Evolutionary conservation across 1,140 invertebrate species (phyloP), one percentile per base, ranked within the genome.

Genomic region (Hyles vespertilio): DNA sequence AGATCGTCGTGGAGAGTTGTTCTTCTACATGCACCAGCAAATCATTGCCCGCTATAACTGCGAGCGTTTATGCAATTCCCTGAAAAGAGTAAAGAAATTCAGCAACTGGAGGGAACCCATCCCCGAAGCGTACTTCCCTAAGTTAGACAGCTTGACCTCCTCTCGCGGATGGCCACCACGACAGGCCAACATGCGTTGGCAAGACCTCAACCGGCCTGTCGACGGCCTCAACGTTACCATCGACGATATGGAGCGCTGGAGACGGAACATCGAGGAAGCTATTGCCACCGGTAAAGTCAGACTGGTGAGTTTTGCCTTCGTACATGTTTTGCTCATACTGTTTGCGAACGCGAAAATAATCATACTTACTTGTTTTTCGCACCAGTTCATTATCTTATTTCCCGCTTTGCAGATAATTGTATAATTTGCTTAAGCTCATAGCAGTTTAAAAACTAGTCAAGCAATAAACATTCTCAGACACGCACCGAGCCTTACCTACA

Each of bases 1-100:
- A 74, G 92, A 94, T 76, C 89, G 94, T 45, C 91, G 93, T 33
- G 94, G 94, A 10, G 94, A 95, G 79, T 88, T 95, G 0, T 94
- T 94, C 77, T 94, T 92, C 71, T 94, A 94, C 75, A 94, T 94
- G 92, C 93, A 95, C 74, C 92, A 93, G 66, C 93, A 94, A 72
- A 91, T 94, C 7, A 81, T 92, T 55, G 90, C 90, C 3, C 78
- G 90, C 32, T 93, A 92, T 72, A 92, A 92, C 68, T 81, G 87
- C 10, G 92, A 93, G 66, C 91, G 92, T 56, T 83, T 92, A 3
- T 90, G 88, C 59, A 92, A 92, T 58, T 76, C 81, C 53, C 65
- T 93, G 51, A 74, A 85, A 34, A 79, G 89, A 50, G 87, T 92
- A 0, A 86, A 82, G 59, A 88, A 89, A 6, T 89, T 92, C 58